Base-by-base conservation (phyloP, 2,888 invertebrate genomes). In the Spialia ferax region DNA sequence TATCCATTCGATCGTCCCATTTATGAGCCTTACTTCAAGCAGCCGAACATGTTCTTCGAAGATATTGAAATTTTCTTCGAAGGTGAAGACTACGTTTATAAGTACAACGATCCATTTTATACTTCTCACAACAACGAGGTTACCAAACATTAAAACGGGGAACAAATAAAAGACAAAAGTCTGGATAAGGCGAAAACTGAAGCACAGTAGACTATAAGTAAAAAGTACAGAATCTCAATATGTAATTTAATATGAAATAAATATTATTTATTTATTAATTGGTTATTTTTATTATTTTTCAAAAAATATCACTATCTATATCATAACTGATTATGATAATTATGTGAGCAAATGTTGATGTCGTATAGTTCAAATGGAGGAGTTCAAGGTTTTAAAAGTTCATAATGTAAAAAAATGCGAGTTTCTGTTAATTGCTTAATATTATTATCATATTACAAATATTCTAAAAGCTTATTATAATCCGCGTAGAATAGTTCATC, bases 31-130 rank as follows among this genome's bases (percentile, higher is more conserved):
- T 88, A 86, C 87, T 90, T 93, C 86, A 80, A 87, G 57, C 91
- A 94, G 68, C 94, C 95, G 29, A 96, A 96, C 86, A 94, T 95
- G 90, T 94, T 82, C 92, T 93, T 94, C 81, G 90, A 95, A 84
- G 95, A 95, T 77, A 94, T 95, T 5, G 70, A 78, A 57, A 91
- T 96, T 75, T 94, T 90, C 83, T 94, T 95, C 79, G 85, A 91
- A 69, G 91, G 88, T 42, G 87, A 89, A 54, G 79, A 81, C 59
- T 85, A 84, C 63, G 73, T 85, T 10, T 87, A 86, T 76, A 76
- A 80, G 61, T 78, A 82, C 69, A 85, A 83, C 66, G 76, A 79
- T 56, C 86, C 85, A 45, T 69, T 75, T 29, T 79, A 81, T 69
- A 76, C 75, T 42, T 71, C 73, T 48, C 74, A 80, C 29, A 73